phyloP scores from a whole-genome alignment of 1,140 invertebrate species.

The Pectinophora gossypiella region DNA sequence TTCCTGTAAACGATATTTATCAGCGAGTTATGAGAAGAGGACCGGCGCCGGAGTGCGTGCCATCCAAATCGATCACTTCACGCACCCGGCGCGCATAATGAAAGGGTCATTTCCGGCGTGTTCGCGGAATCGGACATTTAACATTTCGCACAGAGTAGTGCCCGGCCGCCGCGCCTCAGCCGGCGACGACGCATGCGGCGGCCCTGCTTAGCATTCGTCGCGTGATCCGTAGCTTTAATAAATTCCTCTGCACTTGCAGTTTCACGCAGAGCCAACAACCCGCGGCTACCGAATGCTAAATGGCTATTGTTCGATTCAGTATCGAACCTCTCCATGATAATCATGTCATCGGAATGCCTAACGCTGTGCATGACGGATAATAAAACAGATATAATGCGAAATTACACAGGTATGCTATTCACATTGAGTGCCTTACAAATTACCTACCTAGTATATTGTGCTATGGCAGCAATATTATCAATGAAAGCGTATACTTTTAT shows the following conservation, averaged over 20 bases:
- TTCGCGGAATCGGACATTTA: constrained; percentile 63
- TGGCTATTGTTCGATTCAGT: constrained; percentile 13
- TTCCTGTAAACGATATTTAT: constrained; percentile 32
- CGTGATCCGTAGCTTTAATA: constrained; percentile 55
- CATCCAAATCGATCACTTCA: constrained; percentile 60
- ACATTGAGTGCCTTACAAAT: no score
- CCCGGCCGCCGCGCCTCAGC: constrained; percentile 28
- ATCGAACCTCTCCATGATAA: neutral
- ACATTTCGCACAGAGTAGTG: constrained; percentile 62
- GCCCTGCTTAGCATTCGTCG: constrained; percentile 55
- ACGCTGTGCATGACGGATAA: no score
- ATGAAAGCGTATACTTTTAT: no score
- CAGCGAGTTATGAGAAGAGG: constrained; percentile 35
- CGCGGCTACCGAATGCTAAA: constrained; percentile 63
- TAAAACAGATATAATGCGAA: no score
- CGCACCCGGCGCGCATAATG: constrained; percentile 58
- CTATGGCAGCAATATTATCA: no score
- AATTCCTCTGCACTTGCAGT: constrained; percentile 71
- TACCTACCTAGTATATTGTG: no score
- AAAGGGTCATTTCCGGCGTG: constrained; percentile 56
- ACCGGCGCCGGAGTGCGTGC: constrained; percentile 20
- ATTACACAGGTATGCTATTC: no score
- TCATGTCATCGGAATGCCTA: neutral
- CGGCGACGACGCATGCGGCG: constrained; percentile 28
- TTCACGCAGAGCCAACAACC: constrained; percentile 66